phyloP scores from a whole-genome alignment of 2,888 invertebrate species.

The Tenthredo amoena region DNA sequence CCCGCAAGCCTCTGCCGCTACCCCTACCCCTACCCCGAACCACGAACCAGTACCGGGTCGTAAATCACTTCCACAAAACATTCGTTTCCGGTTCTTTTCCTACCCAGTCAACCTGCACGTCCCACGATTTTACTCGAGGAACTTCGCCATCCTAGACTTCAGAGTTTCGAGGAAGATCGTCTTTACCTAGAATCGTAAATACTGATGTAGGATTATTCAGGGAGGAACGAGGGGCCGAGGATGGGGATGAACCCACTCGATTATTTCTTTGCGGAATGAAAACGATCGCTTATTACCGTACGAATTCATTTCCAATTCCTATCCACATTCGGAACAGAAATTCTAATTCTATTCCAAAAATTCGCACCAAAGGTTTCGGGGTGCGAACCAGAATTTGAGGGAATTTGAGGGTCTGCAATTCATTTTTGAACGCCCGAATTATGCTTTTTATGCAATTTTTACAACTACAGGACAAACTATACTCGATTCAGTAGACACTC shows the following conservation, averaged over 20 bases:
- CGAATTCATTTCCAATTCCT: too few species aligned
- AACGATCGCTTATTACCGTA: not conserved
- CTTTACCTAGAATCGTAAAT: not conserved
- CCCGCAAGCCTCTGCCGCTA: not conserved
- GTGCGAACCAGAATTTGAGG: too few species aligned
- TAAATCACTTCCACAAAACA: constrained; percentile 44
- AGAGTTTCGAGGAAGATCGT: not conserved
- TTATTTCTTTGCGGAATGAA: not conserved
- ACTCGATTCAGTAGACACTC: not conserved
- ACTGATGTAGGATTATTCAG: not conserved
- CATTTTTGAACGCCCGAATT: too few species aligned
- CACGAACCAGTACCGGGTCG: not conserved
- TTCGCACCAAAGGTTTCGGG: too few species aligned
- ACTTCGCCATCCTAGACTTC: not conserved
- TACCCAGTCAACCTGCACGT: constrained; percentile 6
- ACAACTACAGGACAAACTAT: too few species aligned
- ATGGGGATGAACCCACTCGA: not conserved
- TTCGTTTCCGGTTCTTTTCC: constrained; percentile 46
- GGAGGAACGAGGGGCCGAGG: not conserved
- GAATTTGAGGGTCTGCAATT: too few species aligned
- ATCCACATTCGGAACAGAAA: too few species aligned
- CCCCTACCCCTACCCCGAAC: not conserved
- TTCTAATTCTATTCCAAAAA: too few species aligned
- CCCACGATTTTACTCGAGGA: not conserved
- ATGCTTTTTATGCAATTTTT: too few species aligned